Evolutionary conservation across 2,113 vertebrate genomes (phyloP).

Genomic region (Trematocara macrostoma): DNA sequence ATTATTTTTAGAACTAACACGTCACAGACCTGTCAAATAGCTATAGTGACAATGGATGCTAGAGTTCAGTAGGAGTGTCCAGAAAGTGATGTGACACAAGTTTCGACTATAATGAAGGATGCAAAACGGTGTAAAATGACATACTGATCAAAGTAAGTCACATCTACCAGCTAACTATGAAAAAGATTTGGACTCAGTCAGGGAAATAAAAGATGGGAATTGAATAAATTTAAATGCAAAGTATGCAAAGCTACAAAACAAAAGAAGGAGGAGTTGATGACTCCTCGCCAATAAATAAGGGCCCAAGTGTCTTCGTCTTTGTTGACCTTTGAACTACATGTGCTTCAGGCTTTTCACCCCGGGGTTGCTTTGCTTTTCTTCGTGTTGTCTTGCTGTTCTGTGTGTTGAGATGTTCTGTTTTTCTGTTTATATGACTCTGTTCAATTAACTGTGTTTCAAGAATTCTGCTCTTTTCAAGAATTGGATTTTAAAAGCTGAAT

Average conservation of each 20-base stretch:
- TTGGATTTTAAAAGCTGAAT: no score
- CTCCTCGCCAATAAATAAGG: not conserved
- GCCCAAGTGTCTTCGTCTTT: not conserved
- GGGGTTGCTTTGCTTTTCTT: not conserved
- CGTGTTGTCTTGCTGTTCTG: no score
- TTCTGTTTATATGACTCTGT: not conserved
- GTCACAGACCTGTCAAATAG: not conserved
- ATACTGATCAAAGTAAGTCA: not conserved
- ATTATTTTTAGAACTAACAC: not conserved
- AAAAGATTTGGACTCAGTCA: not conserved
- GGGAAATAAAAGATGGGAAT: not conserved
- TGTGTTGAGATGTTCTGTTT: not conserved
- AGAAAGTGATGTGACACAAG: not conserved
- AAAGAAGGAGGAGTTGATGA: not conserved
- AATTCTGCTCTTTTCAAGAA: not conserved
- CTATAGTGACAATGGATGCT: not conserved
- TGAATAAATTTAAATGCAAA: not conserved
- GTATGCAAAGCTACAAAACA: not conserved
- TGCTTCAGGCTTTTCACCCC: not conserved
- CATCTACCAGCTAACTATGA: not conserved
- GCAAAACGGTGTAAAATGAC: not conserved
- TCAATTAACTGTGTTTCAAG: not conserved
- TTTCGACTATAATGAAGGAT: not conserved
- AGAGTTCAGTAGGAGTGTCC: not conserved
- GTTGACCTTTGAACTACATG: not conserved